Evolutionary conservation across 2,888 invertebrate species (phyloP), one percentile per base, ranked within the genome.

Genomic region (Phyllotreta cruciferae): DNA sequence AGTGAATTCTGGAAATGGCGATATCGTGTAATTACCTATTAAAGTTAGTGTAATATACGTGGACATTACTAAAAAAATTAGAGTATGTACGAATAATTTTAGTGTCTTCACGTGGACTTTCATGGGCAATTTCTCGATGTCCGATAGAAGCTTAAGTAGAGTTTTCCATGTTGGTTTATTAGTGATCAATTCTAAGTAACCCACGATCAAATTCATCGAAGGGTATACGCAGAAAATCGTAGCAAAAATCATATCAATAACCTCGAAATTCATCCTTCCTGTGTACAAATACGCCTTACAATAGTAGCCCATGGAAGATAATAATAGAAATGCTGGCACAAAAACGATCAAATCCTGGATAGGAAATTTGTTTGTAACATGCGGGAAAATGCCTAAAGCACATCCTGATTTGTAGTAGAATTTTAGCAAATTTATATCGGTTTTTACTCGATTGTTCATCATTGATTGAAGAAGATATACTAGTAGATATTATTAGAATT

Each of bases 381-480:
- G 4, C 24, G 44, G 44, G 44, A 44, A 44, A 3, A 44, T 8
- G 1, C 44, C 44, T n/a, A 44, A 8, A 13, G 14, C 10, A 44
- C 7, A 13, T 44, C 44, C 44, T 2, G 10, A 10, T n/a, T 44
- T 44, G 10, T 13, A 44, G 14, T 44, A 44, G 6, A 44, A 44
- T 2, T 44, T 44, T 44, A 44, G 14, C 10, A 44, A 10, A 4
- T 44, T n/a, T 11, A 4, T 44, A 44, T 44, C 44, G 9, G 44
- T 44, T 10, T 44, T 1, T 44, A 4, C 3, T 10, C 44, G 44
- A 44, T n/a, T 24, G 24, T 24, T 24, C 24, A 24, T 24, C 2
- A 4, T 13, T 55, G 62, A 49, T 62, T 62, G 56, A 56, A 37
- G 36, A 38, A 49, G n/a, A 47, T 62, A 3, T 52, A 56, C 34